A percentile compares a stretch with the other conserved stretches of the same genome.
Evolutionary conservation across 2,797 vertebrate genomes (phyloP).

Genomic region (Lagocephalus sceleratus): DNA sequence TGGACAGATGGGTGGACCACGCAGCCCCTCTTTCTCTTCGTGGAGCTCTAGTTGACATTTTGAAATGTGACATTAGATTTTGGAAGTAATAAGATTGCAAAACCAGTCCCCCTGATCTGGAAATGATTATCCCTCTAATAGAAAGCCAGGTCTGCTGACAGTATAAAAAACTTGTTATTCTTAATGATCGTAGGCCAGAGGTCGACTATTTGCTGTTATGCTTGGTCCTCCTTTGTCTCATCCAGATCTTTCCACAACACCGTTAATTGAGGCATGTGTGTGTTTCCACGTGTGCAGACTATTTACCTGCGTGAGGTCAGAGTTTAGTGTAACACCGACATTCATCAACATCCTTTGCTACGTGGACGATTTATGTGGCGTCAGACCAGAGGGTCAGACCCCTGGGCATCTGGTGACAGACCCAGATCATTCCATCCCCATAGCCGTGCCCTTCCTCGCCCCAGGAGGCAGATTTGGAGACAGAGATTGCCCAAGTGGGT

Average conservation of each 20-base stretch:
- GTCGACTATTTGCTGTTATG: constrained; percentile 47
- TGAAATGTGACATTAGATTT: background rate
- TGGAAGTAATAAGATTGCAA: constrained; percentile 13
- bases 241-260: constrained; percentile 54
- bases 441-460: constrained; percentile 23
- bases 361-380: constrained; percentile 29
- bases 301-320: constrained; percentile 52
- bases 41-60: constrained; percentile 12
- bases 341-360: constrained; percentile 45
- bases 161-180: constrained; percentile 19
- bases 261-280: constrained; percentile 34
- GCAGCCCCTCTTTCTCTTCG: constrained; percentile 1
- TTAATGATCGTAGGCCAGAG: constrained; percentile 4
- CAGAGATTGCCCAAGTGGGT: constrained; percentile 4
- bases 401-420: constrained; percentile 45
- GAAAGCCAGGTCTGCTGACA: constrained; percentile 12
- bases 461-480: constrained; percentile 16
- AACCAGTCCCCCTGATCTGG: constrained; percentile 9
- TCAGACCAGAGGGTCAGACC: constrained; percentile 38
- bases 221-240: constrained; percentile 55
- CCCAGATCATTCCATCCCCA: constrained; percentile 31
- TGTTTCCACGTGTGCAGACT: constrained; percentile 18
- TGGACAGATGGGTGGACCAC: constrained; percentile 6
- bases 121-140: constrained; percentile 16
- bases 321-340: constrained; percentile 25